phyloP scores from a whole-genome alignment of 2,797 vertebrate genomes.

The Sitta carolinensis region DNA sequence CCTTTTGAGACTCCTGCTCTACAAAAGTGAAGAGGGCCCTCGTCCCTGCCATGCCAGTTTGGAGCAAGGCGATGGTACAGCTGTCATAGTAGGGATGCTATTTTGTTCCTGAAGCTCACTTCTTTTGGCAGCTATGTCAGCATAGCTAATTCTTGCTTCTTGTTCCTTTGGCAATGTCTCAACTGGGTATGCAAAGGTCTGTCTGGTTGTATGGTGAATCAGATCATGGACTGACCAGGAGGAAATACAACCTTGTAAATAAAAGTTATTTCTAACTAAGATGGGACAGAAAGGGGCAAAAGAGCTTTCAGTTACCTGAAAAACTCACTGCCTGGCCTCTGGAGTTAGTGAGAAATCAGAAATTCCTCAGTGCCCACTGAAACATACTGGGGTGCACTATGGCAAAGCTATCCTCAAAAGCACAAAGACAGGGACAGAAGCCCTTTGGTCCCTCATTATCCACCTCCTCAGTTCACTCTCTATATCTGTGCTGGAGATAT shows the following conservation, averaged over 20 bases:
- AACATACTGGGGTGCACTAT: background rate
- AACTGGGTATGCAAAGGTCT: background rate
- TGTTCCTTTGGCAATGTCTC: background rate
- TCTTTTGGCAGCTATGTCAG: background rate
- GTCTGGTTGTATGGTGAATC: background rate
- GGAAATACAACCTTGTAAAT: background rate
- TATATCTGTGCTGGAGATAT: background rate
- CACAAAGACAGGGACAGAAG: background rate
- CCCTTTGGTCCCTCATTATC: background rate
- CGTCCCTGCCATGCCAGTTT: background rate
- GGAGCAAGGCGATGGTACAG: background rate
- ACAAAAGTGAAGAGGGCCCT: background rate
- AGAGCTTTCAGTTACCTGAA: background rate
- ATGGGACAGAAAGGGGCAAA: background rate
- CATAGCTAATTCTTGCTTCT: background rate
- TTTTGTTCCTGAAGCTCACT: background rate
- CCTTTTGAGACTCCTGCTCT: background rate
- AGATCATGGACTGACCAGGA: background rate
- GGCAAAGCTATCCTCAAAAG: background rate
- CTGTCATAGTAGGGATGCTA: fast-evolving
- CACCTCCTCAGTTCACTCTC: background rate
- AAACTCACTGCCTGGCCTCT: background rate
- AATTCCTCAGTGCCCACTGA: background rate
- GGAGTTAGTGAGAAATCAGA: background rate
- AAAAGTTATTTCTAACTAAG: background rate